Conservation (phyloP, 1,140 invertebrate species). For the Agraylea sexmaculata region DNA sequence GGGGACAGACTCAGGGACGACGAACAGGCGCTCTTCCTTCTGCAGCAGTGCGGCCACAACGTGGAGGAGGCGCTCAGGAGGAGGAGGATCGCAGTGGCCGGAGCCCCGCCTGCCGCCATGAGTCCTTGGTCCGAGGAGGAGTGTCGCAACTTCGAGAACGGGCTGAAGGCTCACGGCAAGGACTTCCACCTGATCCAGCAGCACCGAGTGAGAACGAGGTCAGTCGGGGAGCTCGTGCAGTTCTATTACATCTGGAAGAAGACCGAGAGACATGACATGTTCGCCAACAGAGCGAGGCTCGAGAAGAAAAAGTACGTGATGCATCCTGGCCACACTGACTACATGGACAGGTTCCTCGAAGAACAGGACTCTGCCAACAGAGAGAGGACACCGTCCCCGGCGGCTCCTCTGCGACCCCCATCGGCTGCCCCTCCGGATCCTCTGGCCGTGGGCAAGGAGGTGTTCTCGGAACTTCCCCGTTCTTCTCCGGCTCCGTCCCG, state of each 20-base stretch:
- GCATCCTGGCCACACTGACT: conserved; percentile 75
- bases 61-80: conserved; percentile 82
- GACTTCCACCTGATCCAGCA: conserved; percentile 93
- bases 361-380: conserved; percentile 53
- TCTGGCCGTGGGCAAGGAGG: conserved; percentile 35
- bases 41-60: conserved; percentile 91
- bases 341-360: conserved; percentile 77
- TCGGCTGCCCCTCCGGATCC: conserved; percentile 34
- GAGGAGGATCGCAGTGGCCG: conserved; percentile 61
- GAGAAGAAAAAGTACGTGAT: conserved; percentile 82
- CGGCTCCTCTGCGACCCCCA: conserved; percentile 33
- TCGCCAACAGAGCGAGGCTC: conserved; percentile 69
- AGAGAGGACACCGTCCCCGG: conserved; percentile 33
- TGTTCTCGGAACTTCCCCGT: conserved; percentile 32
- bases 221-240: conserved; percentile 93
- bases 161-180: conserved; percentile 85
- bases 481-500: conserved; percentile 19
- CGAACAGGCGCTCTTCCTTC: conserved; percentile 83
- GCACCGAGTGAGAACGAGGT: conserved; percentile 85
- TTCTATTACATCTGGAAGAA: conserved; percentile 99
- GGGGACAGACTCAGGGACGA: conserved; percentile 83
- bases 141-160: conserved; percentile 92
- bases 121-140: conserved; percentile 96
- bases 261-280: conserved; percentile 89
- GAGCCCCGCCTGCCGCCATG: conserved; percentile 58